phyloP scores from a whole-genome alignment of 2,888 invertebrate genomes.

The Acronicta alni region DNA sequence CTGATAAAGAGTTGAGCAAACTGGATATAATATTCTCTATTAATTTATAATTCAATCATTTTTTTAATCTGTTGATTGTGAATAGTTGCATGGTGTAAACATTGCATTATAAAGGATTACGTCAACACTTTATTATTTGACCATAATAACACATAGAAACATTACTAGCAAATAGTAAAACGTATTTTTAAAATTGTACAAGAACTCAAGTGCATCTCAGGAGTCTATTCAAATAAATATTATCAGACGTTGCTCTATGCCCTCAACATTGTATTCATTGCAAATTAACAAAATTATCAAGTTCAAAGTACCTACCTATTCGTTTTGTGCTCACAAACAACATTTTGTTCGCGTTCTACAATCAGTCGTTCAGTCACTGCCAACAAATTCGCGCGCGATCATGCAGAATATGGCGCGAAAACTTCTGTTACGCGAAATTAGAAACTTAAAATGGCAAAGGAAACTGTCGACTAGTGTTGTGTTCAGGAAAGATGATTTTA shows the following conservation, averaged over 20 bases:
- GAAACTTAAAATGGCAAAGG: constrained; percentile 75
- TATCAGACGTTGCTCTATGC: constrained; percentile 5
- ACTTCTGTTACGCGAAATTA: constrained; percentile 75
- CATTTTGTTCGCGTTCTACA: constrained; percentile 9
- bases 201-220: neutral
- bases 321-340: constrained; percentile 6
- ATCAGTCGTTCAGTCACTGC: constrained; percentile 64
- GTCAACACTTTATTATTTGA: too few species aligned
- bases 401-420: constrained; percentile 76
- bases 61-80: too few species aligned
- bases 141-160: too few species aligned
- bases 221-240: neutral
- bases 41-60: too few species aligned
- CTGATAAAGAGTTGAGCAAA: too few species aligned
- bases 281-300: constrained; percentile 44
- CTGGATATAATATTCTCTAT: too few species aligned
- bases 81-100: too few species aligned
- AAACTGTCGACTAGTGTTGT: constrained; percentile 70
- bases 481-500: constrained; percentile 69
- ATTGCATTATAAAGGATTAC: too few species aligned
- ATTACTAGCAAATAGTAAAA: too few species aligned
- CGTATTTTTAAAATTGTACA: neutral
- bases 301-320: constrained; percentile 49
- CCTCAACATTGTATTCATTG: constrained; percentile 3
- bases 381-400: constrained; percentile 65